Percentiles rank a stretch among this genome's conserved stretches.
These are phyloP conservation scores for Peribatodes rhomboidaria DNA, from an alignment of 2,888 invertebrate species.

Conservation along the genomic window DNA sequence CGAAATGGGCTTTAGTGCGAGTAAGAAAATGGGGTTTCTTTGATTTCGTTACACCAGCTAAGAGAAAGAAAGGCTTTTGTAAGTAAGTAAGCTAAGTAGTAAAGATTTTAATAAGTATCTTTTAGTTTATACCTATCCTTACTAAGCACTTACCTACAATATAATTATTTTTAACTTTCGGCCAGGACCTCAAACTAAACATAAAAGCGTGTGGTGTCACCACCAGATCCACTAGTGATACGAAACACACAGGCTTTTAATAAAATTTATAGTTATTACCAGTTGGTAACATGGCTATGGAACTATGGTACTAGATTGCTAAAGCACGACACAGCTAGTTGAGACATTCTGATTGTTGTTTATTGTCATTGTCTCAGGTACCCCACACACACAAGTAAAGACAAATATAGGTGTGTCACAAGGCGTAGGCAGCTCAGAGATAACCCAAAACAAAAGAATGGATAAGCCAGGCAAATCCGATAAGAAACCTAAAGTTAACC, in stretches of 20 bases:
- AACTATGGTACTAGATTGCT: slow-evolving; percentile 17
- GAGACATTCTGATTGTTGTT: slow-evolving; percentile 32
- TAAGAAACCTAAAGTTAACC: slow-evolving; percentile 28
- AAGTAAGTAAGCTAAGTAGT: too few species aligned
- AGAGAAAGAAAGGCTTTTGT: too few species aligned
- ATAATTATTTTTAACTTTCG: background rate
- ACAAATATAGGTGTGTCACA: slow-evolving; percentile 32
- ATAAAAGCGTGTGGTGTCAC: background rate
- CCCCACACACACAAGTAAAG: slow-evolving; percentile 18
- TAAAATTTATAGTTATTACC: slow-evolving; percentile 5
- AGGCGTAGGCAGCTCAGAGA: slow-evolving; percentile 41
- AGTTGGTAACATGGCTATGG: slow-evolving; percentile 3
- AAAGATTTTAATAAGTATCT: too few species aligned
- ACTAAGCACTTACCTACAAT: background rate
- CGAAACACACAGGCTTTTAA: background rate
- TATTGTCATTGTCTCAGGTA: slow-evolving; percentile 30
- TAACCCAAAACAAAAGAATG: slow-evolving; percentile 44
- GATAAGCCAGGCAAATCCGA: slow-evolving; percentile 40
- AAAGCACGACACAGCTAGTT: slow-evolving; percentile 26
- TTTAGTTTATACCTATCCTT: too few species aligned
- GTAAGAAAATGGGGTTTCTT: slow-evolving; percentile 1
- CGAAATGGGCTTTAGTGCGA: slow-evolving; percentile 1
- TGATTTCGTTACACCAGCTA: background rate
- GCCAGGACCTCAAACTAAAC: background rate
- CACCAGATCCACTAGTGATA: background rate